Conservation (phyloP, 1,140 invertebrate genomes). For the Calliphora vicina region DNA sequence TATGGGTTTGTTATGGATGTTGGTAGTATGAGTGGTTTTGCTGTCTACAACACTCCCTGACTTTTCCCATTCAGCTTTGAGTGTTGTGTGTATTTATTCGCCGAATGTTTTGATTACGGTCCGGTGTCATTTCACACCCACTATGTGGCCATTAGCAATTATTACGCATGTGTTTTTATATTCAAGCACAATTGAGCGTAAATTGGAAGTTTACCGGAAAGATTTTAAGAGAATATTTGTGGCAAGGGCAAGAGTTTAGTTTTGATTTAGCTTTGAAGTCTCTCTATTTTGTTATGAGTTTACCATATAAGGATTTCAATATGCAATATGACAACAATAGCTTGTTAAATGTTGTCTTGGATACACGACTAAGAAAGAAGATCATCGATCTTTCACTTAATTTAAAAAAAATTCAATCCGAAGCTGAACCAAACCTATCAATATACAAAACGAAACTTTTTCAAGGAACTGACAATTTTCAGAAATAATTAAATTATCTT, state of each 20-base stretch:
- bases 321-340: background rate
- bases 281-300: background rate
- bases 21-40: background rate
- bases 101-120: background rate
- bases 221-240: background rate
- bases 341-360: background rate
- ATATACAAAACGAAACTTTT: too few species aligned
- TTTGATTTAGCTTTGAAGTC: background rate
- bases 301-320: background rate
- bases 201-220: background rate
- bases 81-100: background rate
- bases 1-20: too few species aligned
- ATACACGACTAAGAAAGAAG: background rate
- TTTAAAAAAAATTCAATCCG: too few species aligned
- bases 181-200: background rate
- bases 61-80: too few species aligned
- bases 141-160: background rate
- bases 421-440: too few species aligned
- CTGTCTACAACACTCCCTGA: background rate
- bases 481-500: too few species aligned
- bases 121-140: background rate
- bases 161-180: background rate
- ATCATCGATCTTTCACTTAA: too few species aligned
- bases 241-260: too few species aligned
- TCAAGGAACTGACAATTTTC: too few species aligned